Base-by-base conservation (phyloP, 1,140 invertebrate genomes). In the Tetragnatha versicolor region DNA sequence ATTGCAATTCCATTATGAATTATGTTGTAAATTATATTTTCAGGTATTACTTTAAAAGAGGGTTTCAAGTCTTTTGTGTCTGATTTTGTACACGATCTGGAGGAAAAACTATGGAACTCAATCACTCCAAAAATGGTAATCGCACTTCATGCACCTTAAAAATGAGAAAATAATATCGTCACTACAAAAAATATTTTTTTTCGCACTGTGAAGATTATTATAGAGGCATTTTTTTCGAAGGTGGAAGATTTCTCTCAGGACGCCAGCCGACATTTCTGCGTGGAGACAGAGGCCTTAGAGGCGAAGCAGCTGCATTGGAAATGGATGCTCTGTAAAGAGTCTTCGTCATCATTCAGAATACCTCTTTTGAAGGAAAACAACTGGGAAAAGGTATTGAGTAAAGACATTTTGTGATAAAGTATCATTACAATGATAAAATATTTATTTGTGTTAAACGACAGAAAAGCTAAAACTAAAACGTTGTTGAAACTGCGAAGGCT, bases 221-320 rank as follows among this genome's bases (percentile, higher is more conserved):
- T n/a, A n/a, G n/a, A 45, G 39, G 39, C 17, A 9, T 42, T 42
- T 14, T 45, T 14, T 3, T 45, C 42, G n/a, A 45, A 66, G 42
- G 63, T 66, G 27, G 35, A 47, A 47, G 63, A 47, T 17, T 66
- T 66, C 20, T 37, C 63, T 2, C 29, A 45, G 22, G 27, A 66
- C 29, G 6, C 2, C 10, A 66, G 63, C 31, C 14, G 31, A 5
- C 20, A 37, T 37, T 70, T 70, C 12, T 70, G 66, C 20, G 49
- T 70, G 1, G 31, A 70, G 5, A 33, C 49, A 2, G 47, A 27
- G 14, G 20, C 49, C 4, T 29, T 70, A 1, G 66, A 70, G 27
- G 66, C 66, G 17, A 45, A 33, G 1, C 51, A 73, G 31, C 20
- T 58, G 17, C 69, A 73, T 14, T 73, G 69, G 69, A 73, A 60